phyloP scores from a whole-genome alignment of 2,797 vertebrate species.

The Malacoraja senta region DNA sequence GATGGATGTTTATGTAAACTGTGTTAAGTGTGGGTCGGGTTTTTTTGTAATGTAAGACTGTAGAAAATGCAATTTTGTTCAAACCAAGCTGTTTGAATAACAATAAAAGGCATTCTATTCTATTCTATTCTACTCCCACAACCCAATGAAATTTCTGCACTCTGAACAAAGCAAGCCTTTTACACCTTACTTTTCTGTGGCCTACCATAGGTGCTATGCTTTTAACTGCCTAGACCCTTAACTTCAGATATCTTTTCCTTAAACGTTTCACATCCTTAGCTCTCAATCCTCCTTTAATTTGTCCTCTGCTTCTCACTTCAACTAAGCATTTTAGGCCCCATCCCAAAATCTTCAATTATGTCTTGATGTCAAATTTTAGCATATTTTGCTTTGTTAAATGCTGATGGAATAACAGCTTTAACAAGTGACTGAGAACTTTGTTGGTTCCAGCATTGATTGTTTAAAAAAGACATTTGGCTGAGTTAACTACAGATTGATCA shows the following conservation, averaged over 20 bases:
- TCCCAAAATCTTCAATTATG: not conserved
- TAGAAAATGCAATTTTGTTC: too few relatives aligned
- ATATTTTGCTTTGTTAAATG: not conserved
- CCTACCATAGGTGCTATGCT: not conserved
- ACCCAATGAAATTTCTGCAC: not conserved
- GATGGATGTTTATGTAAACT: too few relatives aligned
- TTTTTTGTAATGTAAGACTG: too few relatives aligned
- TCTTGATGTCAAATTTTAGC: not conserved
- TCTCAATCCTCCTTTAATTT: not conserved
- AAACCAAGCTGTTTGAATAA: too few relatives aligned
- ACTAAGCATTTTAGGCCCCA: not conserved
- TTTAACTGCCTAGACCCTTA: not conserved
- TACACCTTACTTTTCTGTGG: not conserved
- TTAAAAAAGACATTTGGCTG: not conserved
- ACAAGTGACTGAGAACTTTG: not conserved
- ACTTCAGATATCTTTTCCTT: not conserved
- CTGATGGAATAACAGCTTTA: not conserved
- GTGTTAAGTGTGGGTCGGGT: too few relatives aligned
- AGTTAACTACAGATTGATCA: not conserved
- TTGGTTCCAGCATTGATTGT: not conserved
- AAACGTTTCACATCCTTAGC: not conserved
- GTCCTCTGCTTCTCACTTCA: not conserved
- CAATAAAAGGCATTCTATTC: too few relatives aligned
- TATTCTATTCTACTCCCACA: too few relatives aligned
- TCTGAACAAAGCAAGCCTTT: not conserved